Percentiles rank a stretch among this genome's conserved stretches.
Evolutionary conservation across 92 coral and sea anemone genomes (phyloP).

Genomic region (Parazoanthus atlanticus): DNA sequence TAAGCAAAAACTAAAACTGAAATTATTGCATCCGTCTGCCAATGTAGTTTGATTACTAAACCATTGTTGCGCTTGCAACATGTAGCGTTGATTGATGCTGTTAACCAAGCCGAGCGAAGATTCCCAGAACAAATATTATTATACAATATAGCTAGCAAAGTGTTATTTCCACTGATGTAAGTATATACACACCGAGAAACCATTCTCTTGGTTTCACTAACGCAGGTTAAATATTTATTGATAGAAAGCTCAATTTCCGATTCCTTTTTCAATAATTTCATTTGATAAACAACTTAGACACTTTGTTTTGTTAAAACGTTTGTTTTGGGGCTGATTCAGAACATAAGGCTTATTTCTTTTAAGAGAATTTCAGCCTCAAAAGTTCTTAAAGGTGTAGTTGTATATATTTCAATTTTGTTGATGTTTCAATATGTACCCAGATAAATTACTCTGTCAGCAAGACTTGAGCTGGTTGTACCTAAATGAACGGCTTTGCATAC

Average conservation of each 20-base stretch:
- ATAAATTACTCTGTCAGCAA: not conserved
- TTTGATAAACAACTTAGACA: not conserved
- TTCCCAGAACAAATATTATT: conserved; percentile 19
- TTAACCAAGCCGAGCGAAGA: not conserved
- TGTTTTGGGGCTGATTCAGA: not conserved
- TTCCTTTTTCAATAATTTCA: not conserved
- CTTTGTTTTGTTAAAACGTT: not conserved
- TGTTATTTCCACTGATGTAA: not conserved
- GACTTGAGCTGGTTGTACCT: too few species aligned
- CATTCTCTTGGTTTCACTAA: not conserved
- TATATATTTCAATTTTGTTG: too few species aligned
- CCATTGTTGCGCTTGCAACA: not conserved
- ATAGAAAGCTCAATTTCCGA: not conserved
- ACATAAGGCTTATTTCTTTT: too few species aligned
- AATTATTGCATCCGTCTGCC: not conserved
- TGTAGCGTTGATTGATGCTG: not conserved
- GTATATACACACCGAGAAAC: not conserved
- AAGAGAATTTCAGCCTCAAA: not conserved
- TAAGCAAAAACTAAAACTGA: not conserved
- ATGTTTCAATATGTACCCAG: not conserved
- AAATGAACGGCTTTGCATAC: too few species aligned
- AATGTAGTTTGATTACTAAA: not conserved
- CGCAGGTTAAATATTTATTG: not conserved
- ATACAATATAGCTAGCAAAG: not conserved
- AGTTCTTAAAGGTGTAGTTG: too few species aligned